These are phyloP conservation scores for Liasis olivaceus DNA, from an alignment of 2,797 vertebrate species.

Conservation along the genomic window DNA sequence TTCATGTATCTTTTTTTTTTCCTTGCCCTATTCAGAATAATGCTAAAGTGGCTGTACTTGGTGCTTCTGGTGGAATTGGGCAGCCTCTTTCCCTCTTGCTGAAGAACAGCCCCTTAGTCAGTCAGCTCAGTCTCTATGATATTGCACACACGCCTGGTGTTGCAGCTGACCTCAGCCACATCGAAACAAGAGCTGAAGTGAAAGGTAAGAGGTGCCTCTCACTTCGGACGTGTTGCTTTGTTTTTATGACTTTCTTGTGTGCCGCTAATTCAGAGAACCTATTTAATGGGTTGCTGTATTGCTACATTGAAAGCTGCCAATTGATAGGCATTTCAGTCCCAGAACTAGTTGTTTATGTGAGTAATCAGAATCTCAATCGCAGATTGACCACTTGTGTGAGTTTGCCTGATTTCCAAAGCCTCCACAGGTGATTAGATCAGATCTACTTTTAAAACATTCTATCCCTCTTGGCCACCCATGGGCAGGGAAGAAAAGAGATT, in stretches of 20 bases:
- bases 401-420: neutral
- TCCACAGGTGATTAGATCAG: neutral
- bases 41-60: constrained; percentile 93
- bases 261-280: neutral
- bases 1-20: neutral
- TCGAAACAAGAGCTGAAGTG: constrained; percentile 90
- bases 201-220: constrained; percentile 74
- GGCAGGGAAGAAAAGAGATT: neutral
- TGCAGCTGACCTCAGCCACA: constrained; percentile 95
- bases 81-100: constrained; percentile 95
- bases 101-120: constrained; percentile 96
- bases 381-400: neutral
- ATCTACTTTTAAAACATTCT: neutral
- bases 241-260: too few species aligned
- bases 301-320: neutral
- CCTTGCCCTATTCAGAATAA: constrained; percentile 71
- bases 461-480: neutral
- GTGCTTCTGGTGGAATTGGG: constrained; percentile 94
- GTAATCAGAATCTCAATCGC: neutral
- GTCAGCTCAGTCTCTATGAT: constrained; percentile 88
- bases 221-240: neutral
- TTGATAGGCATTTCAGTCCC: neutral
- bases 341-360: neutral
- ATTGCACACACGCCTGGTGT: constrained; percentile 95
- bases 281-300: neutral